A percentile compares a stretch with the other conserved stretches of the same genome.
Conservation (phyloP, 2,888 invertebrate genomes). For the Dynastes hyllus region DNA sequence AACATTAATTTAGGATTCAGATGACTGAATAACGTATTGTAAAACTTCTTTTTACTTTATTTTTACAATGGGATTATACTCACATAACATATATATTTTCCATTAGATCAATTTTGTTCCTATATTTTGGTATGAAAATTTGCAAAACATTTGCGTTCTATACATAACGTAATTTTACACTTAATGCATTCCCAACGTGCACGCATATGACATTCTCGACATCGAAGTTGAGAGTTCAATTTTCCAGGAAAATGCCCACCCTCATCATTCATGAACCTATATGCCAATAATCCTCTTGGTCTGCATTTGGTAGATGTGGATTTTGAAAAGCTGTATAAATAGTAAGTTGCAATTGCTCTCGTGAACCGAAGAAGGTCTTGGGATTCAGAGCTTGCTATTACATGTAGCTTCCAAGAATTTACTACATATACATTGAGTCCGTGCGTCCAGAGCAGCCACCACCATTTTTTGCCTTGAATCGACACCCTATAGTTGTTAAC, state of each 20-base stretch:
- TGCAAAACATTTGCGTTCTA: too few relatives aligned
- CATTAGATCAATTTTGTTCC: too few relatives aligned
- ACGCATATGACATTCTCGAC: too few relatives aligned
- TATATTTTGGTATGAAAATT: too few relatives aligned
- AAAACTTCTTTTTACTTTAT: too few relatives aligned
- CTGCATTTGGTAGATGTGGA: background rate
- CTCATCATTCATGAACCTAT: background rate
- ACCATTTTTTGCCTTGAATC: conserved; percentile 59
- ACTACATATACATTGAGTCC: conserved; percentile 43
- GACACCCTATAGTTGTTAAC: conserved; percentile 55
- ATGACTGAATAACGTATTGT: too few relatives aligned
- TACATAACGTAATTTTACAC: too few relatives aligned
- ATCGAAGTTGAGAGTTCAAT: background rate
- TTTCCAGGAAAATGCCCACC: background rate
- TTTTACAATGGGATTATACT: too few relatives aligned
- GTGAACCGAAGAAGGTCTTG: background rate
- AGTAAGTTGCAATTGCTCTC: background rate
- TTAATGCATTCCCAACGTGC: too few relatives aligned
- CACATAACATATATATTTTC: too few relatives aligned
- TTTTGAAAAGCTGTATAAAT: background rate
- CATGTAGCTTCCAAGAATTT: conserved; percentile 50
- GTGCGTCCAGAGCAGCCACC: conserved; percentile 52
- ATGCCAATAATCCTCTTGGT: background rate
- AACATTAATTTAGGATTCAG: too few relatives aligned
- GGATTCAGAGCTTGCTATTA: background rate